phyloP scores from a whole-genome alignment of 2,113 vertebrate genomes.

The Panthera uncia region DNA sequence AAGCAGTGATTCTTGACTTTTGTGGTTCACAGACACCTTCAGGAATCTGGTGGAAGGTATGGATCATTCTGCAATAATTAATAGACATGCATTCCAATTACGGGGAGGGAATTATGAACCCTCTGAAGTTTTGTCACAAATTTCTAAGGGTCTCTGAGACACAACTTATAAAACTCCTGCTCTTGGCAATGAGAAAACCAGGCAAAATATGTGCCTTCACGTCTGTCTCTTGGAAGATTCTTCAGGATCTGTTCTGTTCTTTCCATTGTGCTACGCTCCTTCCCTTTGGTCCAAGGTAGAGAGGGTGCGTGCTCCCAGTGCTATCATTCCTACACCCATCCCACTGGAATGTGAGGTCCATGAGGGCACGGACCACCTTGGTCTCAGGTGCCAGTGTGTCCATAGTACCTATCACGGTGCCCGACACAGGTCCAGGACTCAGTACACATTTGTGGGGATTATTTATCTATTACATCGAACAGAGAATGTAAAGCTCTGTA shows the following conservation, averaged over 20 bases:
- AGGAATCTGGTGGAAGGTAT: neutral
- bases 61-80: neutral
- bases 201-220: neutral
- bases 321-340: neutral
- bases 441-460: too few species aligned
- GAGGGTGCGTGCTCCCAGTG: neutral
- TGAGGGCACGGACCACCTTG: neutral
- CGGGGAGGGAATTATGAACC: neutral
- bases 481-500: neutral
- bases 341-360: too few species aligned
- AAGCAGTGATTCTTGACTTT: neutral
- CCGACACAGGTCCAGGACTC: neutral
- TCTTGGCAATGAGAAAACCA: neutral
- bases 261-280: neutral
- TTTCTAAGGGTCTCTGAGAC: neutral
- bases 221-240: neutral
- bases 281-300: neutral
- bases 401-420: neutral
- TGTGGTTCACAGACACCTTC: neutral
- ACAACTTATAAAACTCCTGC: neutral
- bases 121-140: neutral
- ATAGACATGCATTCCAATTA: neutral
- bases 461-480: neutral
- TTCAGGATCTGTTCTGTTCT: neutral
- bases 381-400: neutral